Evolutionary conservation across 2,113 vertebrate species (phyloP).

Genomic region (Callocephalon fimbriatum): DNA sequence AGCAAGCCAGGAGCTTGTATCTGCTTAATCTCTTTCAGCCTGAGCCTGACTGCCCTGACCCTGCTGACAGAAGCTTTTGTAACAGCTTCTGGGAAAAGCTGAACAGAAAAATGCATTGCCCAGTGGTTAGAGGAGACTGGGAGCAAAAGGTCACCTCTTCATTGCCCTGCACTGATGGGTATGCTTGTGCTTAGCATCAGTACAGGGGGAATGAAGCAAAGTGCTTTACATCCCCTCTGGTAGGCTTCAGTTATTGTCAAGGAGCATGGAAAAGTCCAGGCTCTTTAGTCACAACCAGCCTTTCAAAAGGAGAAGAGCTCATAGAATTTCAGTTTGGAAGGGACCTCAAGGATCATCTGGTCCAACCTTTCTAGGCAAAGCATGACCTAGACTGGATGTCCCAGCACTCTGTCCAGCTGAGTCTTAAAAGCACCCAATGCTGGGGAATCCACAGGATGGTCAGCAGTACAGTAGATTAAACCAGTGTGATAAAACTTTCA

Average conservation of each 20-base stretch:
- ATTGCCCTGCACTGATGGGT: not conserved
- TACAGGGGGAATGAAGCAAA: not conserved
- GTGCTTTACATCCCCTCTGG: not conserved
- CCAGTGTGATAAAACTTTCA: not conserved
- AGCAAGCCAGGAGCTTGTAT: not conserved
- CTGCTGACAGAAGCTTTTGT: conserved; percentile 38
- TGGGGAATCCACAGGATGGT: not conserved
- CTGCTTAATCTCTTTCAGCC: conserved; percentile 3
- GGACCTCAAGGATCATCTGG: not conserved
- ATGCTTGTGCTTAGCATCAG: not conserved
- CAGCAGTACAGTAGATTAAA: not conserved
- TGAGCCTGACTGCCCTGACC: conserved; percentile 19
- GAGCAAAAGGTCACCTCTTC: not conserved
- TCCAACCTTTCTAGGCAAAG: not conserved
- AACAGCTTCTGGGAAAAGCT: conserved; percentile 12
- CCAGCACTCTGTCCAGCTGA: not conserved
- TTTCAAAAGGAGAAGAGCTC: not conserved
- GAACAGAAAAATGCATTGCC: not conserved
- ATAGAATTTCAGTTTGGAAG: not conserved
- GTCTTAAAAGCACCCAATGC: not conserved
- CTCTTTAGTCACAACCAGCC: not conserved
- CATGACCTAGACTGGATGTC: not conserved
- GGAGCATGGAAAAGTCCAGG: not conserved
- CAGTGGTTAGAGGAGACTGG: not conserved
- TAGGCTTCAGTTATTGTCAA: not conserved